phyloP scores from a whole-genome alignment of 2,797 vertebrate genomes.

The Propithecus deckenii region DNA sequence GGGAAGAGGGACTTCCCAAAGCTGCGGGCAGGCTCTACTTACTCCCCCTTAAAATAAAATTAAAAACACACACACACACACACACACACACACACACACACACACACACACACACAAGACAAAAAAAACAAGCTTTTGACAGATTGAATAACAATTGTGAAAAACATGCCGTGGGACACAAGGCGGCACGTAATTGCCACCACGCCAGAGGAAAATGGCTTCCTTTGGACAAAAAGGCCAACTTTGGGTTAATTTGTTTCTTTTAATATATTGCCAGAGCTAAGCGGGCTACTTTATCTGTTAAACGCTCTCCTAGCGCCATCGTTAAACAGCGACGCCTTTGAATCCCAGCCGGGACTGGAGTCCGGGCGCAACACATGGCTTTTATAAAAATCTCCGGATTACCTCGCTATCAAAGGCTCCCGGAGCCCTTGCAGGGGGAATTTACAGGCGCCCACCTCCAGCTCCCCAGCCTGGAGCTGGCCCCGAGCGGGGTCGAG shows the following conservation, averaged over 20 bases:
- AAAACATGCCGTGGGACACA: slow-evolving; percentile 83
- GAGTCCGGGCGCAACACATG: slow-evolving; percentile 86
- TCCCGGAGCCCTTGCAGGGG: slow-evolving; percentile 80
- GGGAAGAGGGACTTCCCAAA: not conserved
- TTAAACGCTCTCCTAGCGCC: slow-evolving; percentile 80
- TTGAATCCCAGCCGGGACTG: slow-evolving; percentile 85
- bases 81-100: not conserved
- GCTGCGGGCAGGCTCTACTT: slow-evolving; percentile 44
- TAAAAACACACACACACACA: not conserved
- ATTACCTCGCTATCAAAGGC: slow-evolving; percentile 87
- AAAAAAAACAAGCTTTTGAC: slow-evolving; percentile 81
- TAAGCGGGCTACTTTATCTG: slow-evolving; percentile 85
- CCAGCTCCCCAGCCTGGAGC: slow-evolving; percentile 83
- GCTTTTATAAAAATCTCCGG: slow-evolving; percentile 88
- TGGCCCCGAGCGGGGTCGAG: slow-evolving; percentile 79
- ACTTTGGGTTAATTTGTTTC: slow-evolving; percentile 88
- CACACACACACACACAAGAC: not conserved
- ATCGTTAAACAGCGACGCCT: slow-evolving; percentile 85
- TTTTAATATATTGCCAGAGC: slow-evolving; percentile 86
- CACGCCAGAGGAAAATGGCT: slow-evolving; percentile 84
- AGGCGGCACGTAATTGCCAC: slow-evolving; percentile 83
- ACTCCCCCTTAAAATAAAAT: slow-evolving; percentile 66
- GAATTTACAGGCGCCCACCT: slow-evolving; percentile 86
- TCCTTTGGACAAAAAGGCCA: slow-evolving; percentile 87
- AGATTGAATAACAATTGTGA: slow-evolving; percentile 85